Base-by-base conservation (phyloP, 1,140 invertebrate species). In the Nylanderia fulva region DNA sequence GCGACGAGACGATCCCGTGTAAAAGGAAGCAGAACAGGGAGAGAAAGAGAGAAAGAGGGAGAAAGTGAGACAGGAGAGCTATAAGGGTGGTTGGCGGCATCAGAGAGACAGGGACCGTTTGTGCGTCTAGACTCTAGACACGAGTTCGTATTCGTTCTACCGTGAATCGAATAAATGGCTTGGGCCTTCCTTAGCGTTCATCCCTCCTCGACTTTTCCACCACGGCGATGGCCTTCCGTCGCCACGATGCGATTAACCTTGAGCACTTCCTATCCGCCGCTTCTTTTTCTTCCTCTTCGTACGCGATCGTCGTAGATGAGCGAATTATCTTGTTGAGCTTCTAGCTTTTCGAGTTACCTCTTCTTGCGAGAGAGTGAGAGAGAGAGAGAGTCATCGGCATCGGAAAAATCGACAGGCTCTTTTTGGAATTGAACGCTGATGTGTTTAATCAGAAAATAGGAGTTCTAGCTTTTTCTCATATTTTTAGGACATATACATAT, bases 51-150 rank as follows among this genome's bases (percentile, higher is more conserved):
- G 27, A 27, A 66, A 48, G 52, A 21, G 27, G 24, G 33, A 11
- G 6, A n/a, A 69, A 15, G 42, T 2, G 7, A 45, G 42, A 45
- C 2, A 45, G 11, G 77, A 60, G 52, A 27, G 42, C 15, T 5
- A 52, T 24, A 15, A 48, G 66, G 42, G 21, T 42, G 24, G 66
- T 27, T 29, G 42, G 66, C 66, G 42, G 66, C 66, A 68, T 68
- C 52, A 52, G 75, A 36, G 69, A 87, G 82, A 75, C 74, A 24
- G 63, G 60, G 60, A 56, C 76, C 86, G 89, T 90, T 90, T 79
- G 83, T 87, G 56, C 88, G 89, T 90, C 89, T 90, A 90, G 89
- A 90, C 89, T 90, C 89, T 90, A 90, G 89, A 90, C 89, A 86
- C 45, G 87, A 84, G 85, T 87, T 60, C 82, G 83, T 75, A 89